These are phyloP conservation scores for Jaculus jaculus DNA, from an alignment of 2,113 vertebrate genomes.

Conservation along the genomic window DNA sequence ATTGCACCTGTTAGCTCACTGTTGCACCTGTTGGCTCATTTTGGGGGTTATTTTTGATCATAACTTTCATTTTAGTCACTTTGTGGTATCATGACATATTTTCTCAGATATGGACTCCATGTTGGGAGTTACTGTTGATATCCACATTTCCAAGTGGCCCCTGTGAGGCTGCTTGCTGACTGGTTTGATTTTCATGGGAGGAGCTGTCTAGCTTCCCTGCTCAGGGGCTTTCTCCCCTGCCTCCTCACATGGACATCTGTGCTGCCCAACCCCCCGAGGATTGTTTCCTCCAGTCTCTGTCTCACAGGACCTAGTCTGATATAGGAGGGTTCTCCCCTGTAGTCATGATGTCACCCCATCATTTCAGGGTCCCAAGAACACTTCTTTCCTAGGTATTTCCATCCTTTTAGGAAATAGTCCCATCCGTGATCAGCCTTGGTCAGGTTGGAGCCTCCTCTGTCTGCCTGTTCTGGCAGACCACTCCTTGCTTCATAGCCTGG, in stretches of 20 bases:
- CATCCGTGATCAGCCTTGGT: not conserved
- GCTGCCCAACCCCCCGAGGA: too few species aligned
- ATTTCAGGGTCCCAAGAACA: not conserved
- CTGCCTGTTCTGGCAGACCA: not conserved
- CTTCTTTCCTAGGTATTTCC: not conserved
- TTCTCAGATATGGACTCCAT: not conserved
- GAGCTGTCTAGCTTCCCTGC: not conserved
- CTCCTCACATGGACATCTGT: not conserved
- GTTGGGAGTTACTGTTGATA: not conserved
- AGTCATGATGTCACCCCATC: not conserved
- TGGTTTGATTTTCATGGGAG: constrained; percentile 8
- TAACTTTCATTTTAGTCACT: not conserved
- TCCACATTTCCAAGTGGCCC: not conserved
- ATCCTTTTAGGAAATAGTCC: not conserved
- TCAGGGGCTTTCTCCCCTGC: not conserved
- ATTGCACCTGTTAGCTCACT: too few species aligned
- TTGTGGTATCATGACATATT: not conserved
- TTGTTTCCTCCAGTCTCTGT: not conserved
- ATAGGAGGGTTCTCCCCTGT: not conserved
- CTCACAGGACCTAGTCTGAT: not conserved
- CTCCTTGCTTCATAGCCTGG: not conserved
- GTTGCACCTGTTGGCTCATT: too few species aligned
- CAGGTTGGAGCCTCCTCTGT: not conserved
- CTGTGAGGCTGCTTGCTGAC: not conserved
- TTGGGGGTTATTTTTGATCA: not conserved